A percentile compares a stretch with the other conserved stretches of the same genome.
phyloP scores from a whole-genome alignment of 2,113 vertebrate species.

The Brienomyrus longianalis region DNA sequence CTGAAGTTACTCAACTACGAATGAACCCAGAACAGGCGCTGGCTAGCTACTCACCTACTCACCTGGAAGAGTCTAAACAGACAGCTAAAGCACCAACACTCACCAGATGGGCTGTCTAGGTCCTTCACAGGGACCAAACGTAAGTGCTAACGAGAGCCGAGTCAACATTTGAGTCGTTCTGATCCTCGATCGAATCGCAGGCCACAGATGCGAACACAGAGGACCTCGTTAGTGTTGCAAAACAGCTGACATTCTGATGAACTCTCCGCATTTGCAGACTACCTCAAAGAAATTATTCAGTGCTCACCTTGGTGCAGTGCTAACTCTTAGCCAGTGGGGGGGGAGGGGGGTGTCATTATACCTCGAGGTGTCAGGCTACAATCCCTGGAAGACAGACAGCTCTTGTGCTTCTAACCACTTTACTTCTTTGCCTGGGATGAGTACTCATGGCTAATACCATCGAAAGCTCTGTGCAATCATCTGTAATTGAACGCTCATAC shows the following conservation, averaged over 20 bases:
- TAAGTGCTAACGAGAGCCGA: not conserved
- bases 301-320: not conserved
- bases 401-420: not conserved
- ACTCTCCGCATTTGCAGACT: not conserved
- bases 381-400: not conserved
- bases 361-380: not conserved
- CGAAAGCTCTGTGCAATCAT: not conserved
- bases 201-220: not conserved
- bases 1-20: not conserved
- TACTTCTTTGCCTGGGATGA: not conserved
- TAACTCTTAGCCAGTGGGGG: not conserved
- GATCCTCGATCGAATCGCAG: not conserved
- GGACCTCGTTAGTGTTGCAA: not conserved
- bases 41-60: not conserved
- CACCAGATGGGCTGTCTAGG: not conserved
- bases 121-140: not conserved
- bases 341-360: not conserved
- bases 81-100: not conserved
- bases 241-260: not conserved
- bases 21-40: not conserved
- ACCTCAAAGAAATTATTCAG: not conserved
- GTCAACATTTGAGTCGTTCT: not conserved
- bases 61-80: not conserved
- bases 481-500: conserved; percentile 7
- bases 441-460: not conserved